Evolutionary conservation across 2,797 vertebrate genomes (phyloP).

Genomic region (Thalassophryne amazonica): DNA sequence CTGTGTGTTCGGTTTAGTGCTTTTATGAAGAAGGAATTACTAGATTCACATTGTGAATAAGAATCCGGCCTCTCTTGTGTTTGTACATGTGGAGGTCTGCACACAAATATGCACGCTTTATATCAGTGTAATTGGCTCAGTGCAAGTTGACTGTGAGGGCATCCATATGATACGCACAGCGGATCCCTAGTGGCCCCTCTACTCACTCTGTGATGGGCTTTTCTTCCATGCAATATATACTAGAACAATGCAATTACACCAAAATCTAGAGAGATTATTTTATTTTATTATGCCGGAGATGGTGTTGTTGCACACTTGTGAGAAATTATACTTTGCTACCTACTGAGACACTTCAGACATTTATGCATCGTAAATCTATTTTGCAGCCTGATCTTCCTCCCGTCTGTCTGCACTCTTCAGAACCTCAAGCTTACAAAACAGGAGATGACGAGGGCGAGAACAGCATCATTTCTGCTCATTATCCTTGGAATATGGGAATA

Average conservation of each 20-base stretch:
- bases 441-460: slow-evolving; percentile 15
- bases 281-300: slow-evolving; percentile 13
- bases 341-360: slow-evolving; percentile 24
- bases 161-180: slow-evolving; percentile 13
- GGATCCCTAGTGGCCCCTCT: no score
- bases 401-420: slow-evolving; percentile 10
- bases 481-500: slow-evolving; percentile 15
- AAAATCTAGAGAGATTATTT: slow-evolving; percentile 14
- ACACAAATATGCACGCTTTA: slow-evolving; percentile 10
- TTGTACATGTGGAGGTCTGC: background rate
- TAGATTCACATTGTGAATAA: slow-evolving; percentile 10
- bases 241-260: slow-evolving; percentile 13
- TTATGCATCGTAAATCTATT: slow-evolving; percentile 11
- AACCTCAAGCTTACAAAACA: slow-evolving; percentile 3
- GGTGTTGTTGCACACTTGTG: slow-evolving; percentile 19
- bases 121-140: slow-evolving; percentile 49
- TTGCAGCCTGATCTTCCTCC: background rate
- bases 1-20: background rate
- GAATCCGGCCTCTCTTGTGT: slow-evolving; percentile 8
- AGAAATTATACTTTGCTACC: slow-evolving; percentile 9
- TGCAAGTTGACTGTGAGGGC: slow-evolving; percentile 55
- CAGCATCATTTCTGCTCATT: slow-evolving; percentile 37
- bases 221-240: no score
- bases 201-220: no score
- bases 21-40: slow-evolving; percentile 11